These are phyloP conservation scores for Eumacrocentrus americanus DNA, from an alignment of 2,888 invertebrate genomes.

Conservation along the genomic window DNA sequence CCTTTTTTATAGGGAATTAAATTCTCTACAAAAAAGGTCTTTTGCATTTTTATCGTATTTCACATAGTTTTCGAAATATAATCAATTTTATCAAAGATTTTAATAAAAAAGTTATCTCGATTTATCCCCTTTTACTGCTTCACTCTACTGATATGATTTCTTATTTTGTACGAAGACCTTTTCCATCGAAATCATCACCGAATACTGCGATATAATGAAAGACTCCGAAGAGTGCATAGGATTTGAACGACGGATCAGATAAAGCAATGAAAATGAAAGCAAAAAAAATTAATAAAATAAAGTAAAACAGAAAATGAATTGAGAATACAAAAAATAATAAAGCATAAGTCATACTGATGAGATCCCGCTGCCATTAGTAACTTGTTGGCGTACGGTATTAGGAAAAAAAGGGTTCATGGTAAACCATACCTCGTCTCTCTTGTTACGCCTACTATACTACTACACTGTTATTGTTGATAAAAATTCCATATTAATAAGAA, in stretches of 20 bases:
- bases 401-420: conserved; percentile 53
- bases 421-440: conserved; percentile 60
- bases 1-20: too few species aligned
- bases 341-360: conserved; percentile 25
- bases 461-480: conserved; percentile 61
- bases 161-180: conserved; percentile 8
- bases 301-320: conserved; percentile 14
- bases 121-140: too few species aligned
- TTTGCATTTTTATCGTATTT: background rate
- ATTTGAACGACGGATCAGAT: background rate
- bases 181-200: conserved; percentile 8
- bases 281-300: background rate
- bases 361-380: conserved; percentile 35
- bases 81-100: background rate
- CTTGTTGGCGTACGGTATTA: conserved; percentile 59
- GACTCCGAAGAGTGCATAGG: background rate
- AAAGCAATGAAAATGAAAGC: background rate
- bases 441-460: conserved; percentile 58
- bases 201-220: conserved; percentile 2
- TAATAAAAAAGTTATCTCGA: too few species aligned
- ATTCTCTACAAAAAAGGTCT: too few species aligned
- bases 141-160: too few species aligned
- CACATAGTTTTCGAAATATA: background rate
- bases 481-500: conserved; percentile 60
- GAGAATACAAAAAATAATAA: conserved; percentile 2